Evolutionary conservation across 2,888 invertebrate species (phyloP).

Genomic region (Pachycephus smyrnensis): DNA sequence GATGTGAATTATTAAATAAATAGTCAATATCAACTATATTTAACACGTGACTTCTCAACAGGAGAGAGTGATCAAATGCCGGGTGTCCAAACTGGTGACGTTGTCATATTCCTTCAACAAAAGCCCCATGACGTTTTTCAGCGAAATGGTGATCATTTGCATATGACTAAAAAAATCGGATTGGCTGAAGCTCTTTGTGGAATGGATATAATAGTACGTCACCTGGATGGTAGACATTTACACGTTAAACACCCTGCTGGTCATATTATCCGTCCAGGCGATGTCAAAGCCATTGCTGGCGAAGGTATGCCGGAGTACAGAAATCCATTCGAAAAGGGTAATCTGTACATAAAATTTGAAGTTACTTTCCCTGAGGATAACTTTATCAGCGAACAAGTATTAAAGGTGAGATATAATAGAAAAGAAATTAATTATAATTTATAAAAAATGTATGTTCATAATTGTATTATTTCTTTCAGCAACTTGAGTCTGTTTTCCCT

Average conservation of each 20-base stretch:
- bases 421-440: background rate
- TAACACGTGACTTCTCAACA: background rate
- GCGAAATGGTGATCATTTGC: constrained; percentile 80
- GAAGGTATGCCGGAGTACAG: constrained; percentile 93
- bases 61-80: constrained; percentile 92
- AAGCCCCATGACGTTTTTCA: constrained; percentile 84
- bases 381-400: constrained; percentile 77
- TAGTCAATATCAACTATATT: background rate
- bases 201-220: constrained; percentile 84
- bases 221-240: constrained; percentile 89
- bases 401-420: constrained; percentile 62
- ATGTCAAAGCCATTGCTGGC: constrained; percentile 80
- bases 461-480: constrained; percentile 67
- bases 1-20: background rate
- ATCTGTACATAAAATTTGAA: constrained; percentile 87
- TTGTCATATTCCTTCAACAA: constrained; percentile 87
- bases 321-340: constrained; percentile 88
- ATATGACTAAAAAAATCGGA: constrained; percentile 80
- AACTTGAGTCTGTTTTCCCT: constrained; percentile 82
- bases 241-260: constrained; percentile 84
- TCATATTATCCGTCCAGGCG: constrained; percentile 85
- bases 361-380: constrained; percentile 87
- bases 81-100: constrained; percentile 87
- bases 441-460: background rate
- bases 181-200: constrained; percentile 94